phyloP scores from a whole-genome alignment of 2,888 invertebrate species.

The Habroteleia sp. region DNA sequence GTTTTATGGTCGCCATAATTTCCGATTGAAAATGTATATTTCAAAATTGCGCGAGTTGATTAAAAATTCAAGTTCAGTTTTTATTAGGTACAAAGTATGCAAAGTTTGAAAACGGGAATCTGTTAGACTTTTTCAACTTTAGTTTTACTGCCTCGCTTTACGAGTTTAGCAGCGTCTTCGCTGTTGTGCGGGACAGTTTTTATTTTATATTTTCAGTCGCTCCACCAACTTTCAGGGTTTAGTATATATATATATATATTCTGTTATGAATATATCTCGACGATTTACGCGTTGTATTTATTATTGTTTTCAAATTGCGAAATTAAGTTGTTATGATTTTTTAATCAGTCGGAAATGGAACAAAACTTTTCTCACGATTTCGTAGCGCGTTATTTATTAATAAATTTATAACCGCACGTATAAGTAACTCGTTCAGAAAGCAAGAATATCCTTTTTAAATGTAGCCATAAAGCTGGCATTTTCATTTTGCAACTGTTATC shows the following conservation, averaged over 20 bases:
- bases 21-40: constrained; percentile 6
- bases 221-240: constrained; percentile 27
- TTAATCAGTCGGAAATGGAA: no score
- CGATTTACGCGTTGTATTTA: background rate
- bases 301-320: background rate
- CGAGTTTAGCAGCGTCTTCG: constrained; percentile 29
- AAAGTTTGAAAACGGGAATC: constrained; percentile 48
- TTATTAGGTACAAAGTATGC: constrained; percentile 55
- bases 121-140: constrained; percentile 48
- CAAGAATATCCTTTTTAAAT: background rate
- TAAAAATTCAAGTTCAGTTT: constrained; percentile 39
- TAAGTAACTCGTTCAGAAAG: background rate
- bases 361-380: no score
- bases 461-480: constrained; percentile 14
- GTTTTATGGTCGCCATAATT: constrained; percentile 18
- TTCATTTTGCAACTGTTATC: constrained; percentile 32
- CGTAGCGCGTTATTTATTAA: no score
- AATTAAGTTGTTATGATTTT: no score
- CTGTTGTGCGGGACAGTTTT: constrained; percentile 37
- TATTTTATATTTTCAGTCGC: constrained; percentile 52
- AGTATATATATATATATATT: no score
- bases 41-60: constrained; percentile 20
- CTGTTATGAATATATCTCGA: constrained; percentile 2
- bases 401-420: no score
- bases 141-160: constrained; percentile 45